Conservation (phyloP, 2,888 invertebrate species). For the Calliopum simillimum region DNA sequence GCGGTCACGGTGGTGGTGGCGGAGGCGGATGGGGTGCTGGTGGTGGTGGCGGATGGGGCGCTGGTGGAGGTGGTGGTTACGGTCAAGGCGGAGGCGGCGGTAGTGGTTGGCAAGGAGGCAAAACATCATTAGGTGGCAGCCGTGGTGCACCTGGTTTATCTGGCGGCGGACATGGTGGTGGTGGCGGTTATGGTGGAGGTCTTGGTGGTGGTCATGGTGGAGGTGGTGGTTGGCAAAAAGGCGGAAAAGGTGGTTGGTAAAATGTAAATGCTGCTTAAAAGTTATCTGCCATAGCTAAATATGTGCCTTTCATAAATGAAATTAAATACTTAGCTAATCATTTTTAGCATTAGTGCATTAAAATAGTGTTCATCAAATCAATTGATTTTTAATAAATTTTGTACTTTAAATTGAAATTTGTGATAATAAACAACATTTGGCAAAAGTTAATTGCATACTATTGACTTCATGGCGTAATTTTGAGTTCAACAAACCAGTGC, state of each 20-base stretch:
- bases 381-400: too few species aligned
- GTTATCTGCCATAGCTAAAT: too few species aligned
- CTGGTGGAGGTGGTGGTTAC: constrained; percentile 42
- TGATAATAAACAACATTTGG: too few species aligned
- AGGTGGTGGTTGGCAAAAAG: background rate
- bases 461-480: too few species aligned
- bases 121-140: constrained; percentile 21
- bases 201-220: constrained; percentile 20
- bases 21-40: constrained; percentile 38
- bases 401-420: too few species aligned
- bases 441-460: too few species aligned
- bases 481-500: too few species aligned
- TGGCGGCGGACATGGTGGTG: constrained; percentile 35
- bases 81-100: constrained; percentile 30
- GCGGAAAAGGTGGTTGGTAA: background rate
- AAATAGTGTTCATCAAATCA: too few species aligned
- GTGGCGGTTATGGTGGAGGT: constrained; percentile 38
- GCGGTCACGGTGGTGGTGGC: constrained; percentile 38
- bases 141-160: constrained; percentile 29
- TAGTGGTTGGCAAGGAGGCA: constrained; percentile 33
- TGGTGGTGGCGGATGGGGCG: constrained; percentile 38
- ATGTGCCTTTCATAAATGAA: too few species aligned
- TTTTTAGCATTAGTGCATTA: too few species aligned
- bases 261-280: too few species aligned
- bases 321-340: too few species aligned